These are phyloP conservation scores for Ganaspis brasiliensis DNA, from an alignment of 2,888 invertebrate species.

Conservation along the genomic window DNA sequence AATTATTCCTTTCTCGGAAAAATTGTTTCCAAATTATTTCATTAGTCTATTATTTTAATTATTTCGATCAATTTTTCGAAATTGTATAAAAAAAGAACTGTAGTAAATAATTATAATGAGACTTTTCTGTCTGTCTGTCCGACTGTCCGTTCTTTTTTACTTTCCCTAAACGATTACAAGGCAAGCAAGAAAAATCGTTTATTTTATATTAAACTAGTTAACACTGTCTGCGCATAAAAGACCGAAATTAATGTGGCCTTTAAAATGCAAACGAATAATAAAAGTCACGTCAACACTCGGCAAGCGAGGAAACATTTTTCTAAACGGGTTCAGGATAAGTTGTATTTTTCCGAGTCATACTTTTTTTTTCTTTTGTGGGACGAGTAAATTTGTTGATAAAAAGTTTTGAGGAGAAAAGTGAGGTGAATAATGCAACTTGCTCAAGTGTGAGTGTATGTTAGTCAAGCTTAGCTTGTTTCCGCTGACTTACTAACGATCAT, in stretches of 20 bases:
- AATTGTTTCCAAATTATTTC: too few relatives aligned
- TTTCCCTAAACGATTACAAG: too few relatives aligned
- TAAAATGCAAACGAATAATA: background rate
- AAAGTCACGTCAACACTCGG: slow-evolving; percentile 4
- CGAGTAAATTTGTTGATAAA: background rate
- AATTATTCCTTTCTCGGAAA: too few relatives aligned
- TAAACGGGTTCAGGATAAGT: background rate
- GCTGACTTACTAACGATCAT: slow-evolving; percentile 61
- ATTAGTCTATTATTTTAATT: too few relatives aligned
- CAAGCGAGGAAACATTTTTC: background rate
- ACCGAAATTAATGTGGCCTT: background rate
- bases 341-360: slow-evolving; percentile 5
- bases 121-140: too few relatives aligned
- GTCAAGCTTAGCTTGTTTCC: slow-evolving; percentile 51
- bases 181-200: too few relatives aligned
- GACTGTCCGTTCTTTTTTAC: too few relatives aligned
- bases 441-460: slow-evolving; percentile 27
- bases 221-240: background rate
- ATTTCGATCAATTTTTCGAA: too few relatives aligned
- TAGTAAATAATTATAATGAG: too few relatives aligned
- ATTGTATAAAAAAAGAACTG: too few relatives aligned
- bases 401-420: background rate
- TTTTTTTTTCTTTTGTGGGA: too few relatives aligned
- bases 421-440: background rate
- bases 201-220: background rate